Base-by-base conservation (phyloP, 1,140 invertebrate species). In the Andricus grossulariae region DNA sequence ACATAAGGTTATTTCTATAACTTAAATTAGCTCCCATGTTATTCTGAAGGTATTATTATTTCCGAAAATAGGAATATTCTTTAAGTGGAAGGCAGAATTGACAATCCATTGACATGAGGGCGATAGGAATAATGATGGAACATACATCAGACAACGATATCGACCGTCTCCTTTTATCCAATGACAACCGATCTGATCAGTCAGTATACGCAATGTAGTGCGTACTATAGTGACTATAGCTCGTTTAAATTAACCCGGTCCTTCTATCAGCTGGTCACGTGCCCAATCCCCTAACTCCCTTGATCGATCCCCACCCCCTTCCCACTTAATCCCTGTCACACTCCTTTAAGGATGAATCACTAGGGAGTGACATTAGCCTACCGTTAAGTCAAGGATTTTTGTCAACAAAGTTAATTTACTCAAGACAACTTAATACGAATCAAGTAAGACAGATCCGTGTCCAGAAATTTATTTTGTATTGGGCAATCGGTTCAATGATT, bases 211-310 rank as follows among this genome's bases (percentile, higher is more conserved):
- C 72, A 73, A 45, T 50, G 54, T 57, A 50, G 57, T 72, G 71
- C 25, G 72, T 39, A 15, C 6, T 50, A 70, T 74, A 73, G 45
- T 66, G 75, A 15, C 6, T 60, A 70, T 74, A 75, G 45, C 71
- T 77, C 80, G 74, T 74, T 81, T 79, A 83, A 83, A 83, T 83
- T 81, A 78, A 83, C 60, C 77, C 66, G 70, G 76, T 79, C 73
- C 66, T 77, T 71, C 55, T 60, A 76, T 54, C 54, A 51, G 75
- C 45, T 71, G 50, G 76, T 73, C 76, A 77, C 76, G 76, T 77
- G 76, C 57, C 8, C 66, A 73, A 50, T 57, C 55, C 51, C 73
- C 51, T 52, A 66, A 13, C 72, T 72, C 50, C 19, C 49, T 66
- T 19, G 19, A 73, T 75, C 71, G 39, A 71, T 50, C 73, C 70